phyloP scores from a whole-genome alignment of 2,113 vertebrate genomes.

The Datnioides undecimradiatus region DNA sequence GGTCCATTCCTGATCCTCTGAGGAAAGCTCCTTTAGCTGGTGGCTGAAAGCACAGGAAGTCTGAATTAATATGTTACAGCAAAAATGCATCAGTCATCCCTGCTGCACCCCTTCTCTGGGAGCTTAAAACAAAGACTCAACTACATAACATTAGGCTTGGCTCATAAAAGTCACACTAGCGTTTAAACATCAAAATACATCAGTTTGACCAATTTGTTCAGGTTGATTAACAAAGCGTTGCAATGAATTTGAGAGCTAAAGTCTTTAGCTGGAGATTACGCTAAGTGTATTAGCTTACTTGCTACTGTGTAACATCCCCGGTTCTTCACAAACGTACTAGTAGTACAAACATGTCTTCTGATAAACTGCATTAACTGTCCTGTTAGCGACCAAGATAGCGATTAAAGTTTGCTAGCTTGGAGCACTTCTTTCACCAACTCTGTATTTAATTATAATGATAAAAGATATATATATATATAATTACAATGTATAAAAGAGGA shows the following conservation, averaged over 20 bases:
- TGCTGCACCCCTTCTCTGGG: not conserved
- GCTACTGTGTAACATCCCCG: too few species aligned
- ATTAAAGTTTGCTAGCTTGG: not conserved
- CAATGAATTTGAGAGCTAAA: too few species aligned
- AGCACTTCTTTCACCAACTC: not conserved
- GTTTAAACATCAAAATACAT: too few species aligned
- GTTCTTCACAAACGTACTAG: too few species aligned
- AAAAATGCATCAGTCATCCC: not conserved
- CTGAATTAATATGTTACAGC: not conserved
- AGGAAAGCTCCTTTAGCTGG: slow-evolving; percentile 93
- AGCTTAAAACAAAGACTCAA: not conserved
- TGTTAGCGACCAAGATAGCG: not conserved
- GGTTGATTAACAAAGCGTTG: too few species aligned
- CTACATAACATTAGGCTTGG: not conserved
- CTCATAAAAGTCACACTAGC: too few species aligned
- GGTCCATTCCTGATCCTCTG: slow-evolving; percentile 89
- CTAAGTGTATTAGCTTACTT: too few species aligned
- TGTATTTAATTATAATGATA: not conserved
- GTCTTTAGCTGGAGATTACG: too few species aligned
- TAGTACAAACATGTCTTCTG: not conserved
- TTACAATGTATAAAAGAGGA: not conserved
- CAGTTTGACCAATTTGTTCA: too few species aligned
- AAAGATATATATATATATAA: too few species aligned
- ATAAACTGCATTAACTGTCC: not conserved
- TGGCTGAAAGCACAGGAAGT: slow-evolving; percentile 83